Percentiles rank a stretch among this genome's conserved stretches.
These are phyloP conservation scores for Vombatus ursinus DNA, from an alignment of 2,113 vertebrate genomes.

Conservation along the genomic window DNA sequence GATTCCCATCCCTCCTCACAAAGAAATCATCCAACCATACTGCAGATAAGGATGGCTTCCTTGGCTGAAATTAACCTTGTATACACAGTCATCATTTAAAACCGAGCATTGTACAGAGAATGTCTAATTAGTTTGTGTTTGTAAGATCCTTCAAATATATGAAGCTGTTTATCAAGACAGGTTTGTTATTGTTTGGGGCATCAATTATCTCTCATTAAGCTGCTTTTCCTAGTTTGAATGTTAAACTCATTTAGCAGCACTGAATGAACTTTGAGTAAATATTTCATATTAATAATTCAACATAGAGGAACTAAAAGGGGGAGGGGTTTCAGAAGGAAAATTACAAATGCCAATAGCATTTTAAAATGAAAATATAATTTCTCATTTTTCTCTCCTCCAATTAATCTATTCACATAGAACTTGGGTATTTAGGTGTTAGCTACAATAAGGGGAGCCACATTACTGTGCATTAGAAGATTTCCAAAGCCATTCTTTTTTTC, in stretches of 20 bases:
- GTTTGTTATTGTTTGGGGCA: neutral
- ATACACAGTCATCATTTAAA: neutral
- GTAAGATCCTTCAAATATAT: neutral
- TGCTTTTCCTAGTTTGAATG: neutral
- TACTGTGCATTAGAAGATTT: neutral
- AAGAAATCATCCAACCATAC: neutral
- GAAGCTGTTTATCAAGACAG: slow-evolving; percentile 18
- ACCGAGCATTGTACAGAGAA: neutral
- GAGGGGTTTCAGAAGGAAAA: neutral
- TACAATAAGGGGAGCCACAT: neutral
- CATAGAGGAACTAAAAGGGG: neutral
- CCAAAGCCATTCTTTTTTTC: neutral
- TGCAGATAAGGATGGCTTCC: neutral
- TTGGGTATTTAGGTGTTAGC: neutral
- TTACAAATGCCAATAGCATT: neutral
- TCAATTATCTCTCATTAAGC: neutral
- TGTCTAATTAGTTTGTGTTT: neutral
- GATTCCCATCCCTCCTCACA: neutral
- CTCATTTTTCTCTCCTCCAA: neutral
- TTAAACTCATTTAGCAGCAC: neutral
- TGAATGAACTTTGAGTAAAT: neutral
- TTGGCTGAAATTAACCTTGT: neutral
- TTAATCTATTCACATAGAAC: neutral
- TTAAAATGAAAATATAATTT: neutral
- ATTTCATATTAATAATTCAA: neutral